phyloP scores from a whole-genome alignment of 1,140 invertebrate genomes.

The Tribolium castaneum region DNA sequence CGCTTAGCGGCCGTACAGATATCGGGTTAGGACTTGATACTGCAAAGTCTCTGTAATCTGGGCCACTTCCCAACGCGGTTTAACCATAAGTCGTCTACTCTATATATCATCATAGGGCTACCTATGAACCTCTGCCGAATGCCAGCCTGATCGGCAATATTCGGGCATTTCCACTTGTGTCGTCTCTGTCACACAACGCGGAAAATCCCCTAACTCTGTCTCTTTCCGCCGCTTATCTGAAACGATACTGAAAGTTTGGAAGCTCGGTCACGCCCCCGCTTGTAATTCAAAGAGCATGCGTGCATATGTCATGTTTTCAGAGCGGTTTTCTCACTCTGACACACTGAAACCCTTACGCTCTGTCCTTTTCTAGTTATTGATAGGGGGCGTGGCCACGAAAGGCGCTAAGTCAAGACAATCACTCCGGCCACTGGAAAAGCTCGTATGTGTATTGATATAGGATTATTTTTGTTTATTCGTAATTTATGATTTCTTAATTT shows the following conservation, averaged over 20 bases:
- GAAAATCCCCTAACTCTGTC: conserved; percentile 12
- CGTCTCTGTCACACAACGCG: conserved; percentile 9
- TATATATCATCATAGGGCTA: conserved; percentile 70
- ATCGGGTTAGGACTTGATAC: conserved; percentile 63
- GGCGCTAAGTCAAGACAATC: conserved; percentile 62
- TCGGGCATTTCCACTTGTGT: conserved; percentile 44
- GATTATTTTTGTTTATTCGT: conserved; percentile 58
- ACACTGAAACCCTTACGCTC: conserved; percentile 19
- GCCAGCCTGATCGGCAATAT: conserved; percentile 50
- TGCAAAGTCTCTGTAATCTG: conserved; percentile 71
- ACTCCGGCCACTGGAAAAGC: conserved; percentile 24
- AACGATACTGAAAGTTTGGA: conserved; percentile 49
- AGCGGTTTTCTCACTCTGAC: conserved; percentile 45
- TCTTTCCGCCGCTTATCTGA: conserved; percentile 44
- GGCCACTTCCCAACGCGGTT: conserved; percentile 76
- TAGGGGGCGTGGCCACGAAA: conserved; percentile 56
- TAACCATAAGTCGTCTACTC: conserved; percentile 75
- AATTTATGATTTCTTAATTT: conserved; percentile 57
- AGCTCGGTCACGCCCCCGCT: conserved; percentile 54
- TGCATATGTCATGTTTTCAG: conserved; percentile 54
- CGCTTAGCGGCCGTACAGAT: conserved; percentile 62
- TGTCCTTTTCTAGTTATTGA: conserved; percentile 53
- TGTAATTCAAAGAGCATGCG: conserved; percentile 58
- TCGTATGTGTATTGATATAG: conserved; percentile 55
- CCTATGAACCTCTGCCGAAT: conserved; percentile 53